Conservation (phyloP, 2,888 invertebrate species). For the Noctua pronuba region DNA sequence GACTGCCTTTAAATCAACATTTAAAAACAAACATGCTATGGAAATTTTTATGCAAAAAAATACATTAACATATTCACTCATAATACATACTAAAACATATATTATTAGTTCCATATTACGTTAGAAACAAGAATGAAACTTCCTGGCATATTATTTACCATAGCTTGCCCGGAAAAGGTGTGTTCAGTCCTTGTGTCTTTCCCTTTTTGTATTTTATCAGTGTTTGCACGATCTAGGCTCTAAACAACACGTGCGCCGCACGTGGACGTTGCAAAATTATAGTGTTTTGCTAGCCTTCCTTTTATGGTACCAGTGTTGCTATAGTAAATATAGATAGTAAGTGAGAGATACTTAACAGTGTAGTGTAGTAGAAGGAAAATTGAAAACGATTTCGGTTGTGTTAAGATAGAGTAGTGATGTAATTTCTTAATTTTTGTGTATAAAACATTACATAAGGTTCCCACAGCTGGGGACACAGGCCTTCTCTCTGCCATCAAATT, state of each 20-base stretch:
- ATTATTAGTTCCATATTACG: conserved; percentile 36
- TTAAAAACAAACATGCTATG: conserved; percentile 11
- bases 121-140: conserved; percentile 29
- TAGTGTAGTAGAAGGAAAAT: too few species aligned
- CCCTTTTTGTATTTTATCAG: conserved; percentile 56
- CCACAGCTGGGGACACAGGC: neutral
- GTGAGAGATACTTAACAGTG: neutral
- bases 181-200: conserved; percentile 44
- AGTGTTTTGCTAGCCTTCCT: conserved; percentile 36
- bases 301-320: conserved; percentile 14
- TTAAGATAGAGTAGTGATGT: neutral
- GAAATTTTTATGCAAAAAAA: conserved; percentile 11
- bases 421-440: neutral
- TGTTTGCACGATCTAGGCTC: conserved; percentile 51
- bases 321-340: neutral
- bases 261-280: conserved; percentile 49
- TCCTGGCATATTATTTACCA: conserved; percentile 40
- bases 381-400: neutral
- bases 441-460: too few species aligned
- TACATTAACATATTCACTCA: conserved; percentile 18
- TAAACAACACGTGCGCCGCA: conserved; percentile 38
- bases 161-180: conserved; percentile 49
- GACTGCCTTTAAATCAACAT: conserved; percentile 3
- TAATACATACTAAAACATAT: conserved; percentile 16
- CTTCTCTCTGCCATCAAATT: neutral